Evolutionary conservation across 2,113 vertebrate species (phyloP).

Genomic region (Xiphophorus hellerii): DNA sequence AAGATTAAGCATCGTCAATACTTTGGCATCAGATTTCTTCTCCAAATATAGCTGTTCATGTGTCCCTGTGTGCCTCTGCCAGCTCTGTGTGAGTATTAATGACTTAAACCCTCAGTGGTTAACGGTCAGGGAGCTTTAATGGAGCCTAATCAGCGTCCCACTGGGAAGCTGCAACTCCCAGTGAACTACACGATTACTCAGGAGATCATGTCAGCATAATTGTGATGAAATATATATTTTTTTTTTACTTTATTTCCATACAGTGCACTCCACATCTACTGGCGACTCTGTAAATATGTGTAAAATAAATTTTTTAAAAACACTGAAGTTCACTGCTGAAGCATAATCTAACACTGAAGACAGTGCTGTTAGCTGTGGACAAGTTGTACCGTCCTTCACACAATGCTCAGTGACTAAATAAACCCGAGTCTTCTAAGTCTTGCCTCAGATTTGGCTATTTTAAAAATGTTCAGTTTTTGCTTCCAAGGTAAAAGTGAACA

Average conservation of each 20-base stretch:
- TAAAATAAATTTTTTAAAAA: neutral
- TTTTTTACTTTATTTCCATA: neutral
- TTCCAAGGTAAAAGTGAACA: no score
- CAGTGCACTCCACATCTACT: neutral
- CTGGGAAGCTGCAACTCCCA: slow-evolving; percentile 50
- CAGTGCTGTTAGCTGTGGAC: no score
- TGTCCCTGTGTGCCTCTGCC: slow-evolving; percentile 19
- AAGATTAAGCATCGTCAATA: neutral
- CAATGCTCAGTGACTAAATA: neutral
- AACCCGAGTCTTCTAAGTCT: neutral
- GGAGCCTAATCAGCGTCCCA: slow-evolving; percentile 61
- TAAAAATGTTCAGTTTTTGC: no score
- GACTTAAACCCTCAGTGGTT: slow-evolving; percentile 31
- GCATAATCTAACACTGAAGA: no score
- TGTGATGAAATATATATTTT: neutral
- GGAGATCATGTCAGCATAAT: slow-evolving; percentile 22
- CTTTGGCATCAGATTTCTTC: neutral
- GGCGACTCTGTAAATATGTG: neutral
- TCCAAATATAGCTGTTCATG: neutral
- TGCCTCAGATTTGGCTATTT: neutral
- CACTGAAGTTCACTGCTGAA: no score
- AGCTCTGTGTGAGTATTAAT: neutral
- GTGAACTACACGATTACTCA: slow-evolving; percentile 19
- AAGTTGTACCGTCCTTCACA: neutral
- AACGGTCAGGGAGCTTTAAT: slow-evolving; percentile 62